Evolutionary conservation across 30 jellyfish, hydroid and myxozoan genomes (phyloP).

Genomic region (Mastigias papua): DNA sequence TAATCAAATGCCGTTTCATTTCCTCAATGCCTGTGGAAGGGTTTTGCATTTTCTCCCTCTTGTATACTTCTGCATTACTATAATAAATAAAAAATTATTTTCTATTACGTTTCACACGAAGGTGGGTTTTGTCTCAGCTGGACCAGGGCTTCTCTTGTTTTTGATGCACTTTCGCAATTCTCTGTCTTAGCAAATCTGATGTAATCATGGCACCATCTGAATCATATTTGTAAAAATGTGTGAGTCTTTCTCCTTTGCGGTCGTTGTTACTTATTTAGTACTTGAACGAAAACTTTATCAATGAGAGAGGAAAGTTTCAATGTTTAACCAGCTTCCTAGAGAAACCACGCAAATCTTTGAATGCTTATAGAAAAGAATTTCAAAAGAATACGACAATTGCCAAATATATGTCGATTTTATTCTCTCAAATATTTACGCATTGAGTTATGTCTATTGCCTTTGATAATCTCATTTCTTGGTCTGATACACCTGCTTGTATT

Average conservation of each 20-base stretch:
- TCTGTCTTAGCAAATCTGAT: too few relatives aligned
- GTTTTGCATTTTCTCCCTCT: too few relatives aligned
- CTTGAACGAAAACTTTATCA: background rate
- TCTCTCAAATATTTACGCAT: conserved; percentile 3
- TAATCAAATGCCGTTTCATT: too few relatives aligned
- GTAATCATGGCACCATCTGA: background rate
- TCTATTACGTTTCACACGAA: too few relatives aligned
- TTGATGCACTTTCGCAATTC: too few relatives aligned
- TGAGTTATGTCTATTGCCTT: background rate
- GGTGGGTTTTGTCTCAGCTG: too few relatives aligned
- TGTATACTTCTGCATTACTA: too few relatives aligned
- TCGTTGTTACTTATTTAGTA: background rate
- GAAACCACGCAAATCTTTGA: background rate
- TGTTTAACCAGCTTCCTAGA: background rate
- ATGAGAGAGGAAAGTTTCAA: background rate
- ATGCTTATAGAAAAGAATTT: background rate
- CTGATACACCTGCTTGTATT: conserved; percentile 22
- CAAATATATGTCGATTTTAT: background rate
- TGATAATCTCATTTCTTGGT: background rate
- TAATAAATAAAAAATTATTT: too few relatives aligned
- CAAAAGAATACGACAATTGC: background rate
- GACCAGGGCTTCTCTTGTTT: too few relatives aligned
- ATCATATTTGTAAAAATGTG: background rate
- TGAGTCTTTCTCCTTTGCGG: background rate
- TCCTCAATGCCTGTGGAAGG: too few relatives aligned